Evolutionary conservation across 1,140 invertebrate genomes (phyloP), one percentile per base, ranked within the genome.

Genomic region (Phortica variegata): DNA sequence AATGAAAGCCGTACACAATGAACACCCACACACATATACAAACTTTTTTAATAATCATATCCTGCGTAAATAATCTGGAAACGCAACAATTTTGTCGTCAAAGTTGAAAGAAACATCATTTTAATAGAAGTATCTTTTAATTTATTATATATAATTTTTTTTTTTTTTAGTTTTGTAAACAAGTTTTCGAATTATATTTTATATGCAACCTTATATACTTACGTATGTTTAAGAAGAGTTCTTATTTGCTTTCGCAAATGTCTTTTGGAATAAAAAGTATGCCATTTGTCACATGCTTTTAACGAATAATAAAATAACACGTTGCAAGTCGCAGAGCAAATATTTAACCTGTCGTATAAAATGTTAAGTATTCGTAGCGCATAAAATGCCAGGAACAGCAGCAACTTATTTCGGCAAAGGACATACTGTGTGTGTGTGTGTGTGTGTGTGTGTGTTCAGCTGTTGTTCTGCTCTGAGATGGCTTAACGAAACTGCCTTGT

Each of bases 21-120:
- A 42, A 12, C 16, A 38, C 36, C 16, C 36, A 16, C 36, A 17
- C 7, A 17, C 36, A 38, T 12, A 38, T 12, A 38, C 36, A 58
- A 51, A 51, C 36, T 55, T 48, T 60, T 60, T 58, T 60, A 56
- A 56, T 50, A 66, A 63, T 57, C 63, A 63, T 68, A 69, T 59
- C 57, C 57, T 43, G 54, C 39, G 41, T 49, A 58, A 58, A 58
- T 58, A 58, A 49, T 46, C 19, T 44, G 26, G 43, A 50, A 33
- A 48, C 26, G 20, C 34, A 43, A 26, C 23, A 26, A 26, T 26
- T 26, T 26, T 6, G 23, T 10, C 23, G 10, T 5, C 23, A 26
- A n/a, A n/a, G n/a, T n/a, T n/a, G n/a, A n/a, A n/a, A n/a, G n/a
- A n/a, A n/a, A n/a, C n/a, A n/a, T n/a, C n/a, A n/a, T n/a, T n/a